Evolutionary conservation across 2,113 vertebrate species (phyloP).

Genomic region (Rafetus swinhoei): DNA sequence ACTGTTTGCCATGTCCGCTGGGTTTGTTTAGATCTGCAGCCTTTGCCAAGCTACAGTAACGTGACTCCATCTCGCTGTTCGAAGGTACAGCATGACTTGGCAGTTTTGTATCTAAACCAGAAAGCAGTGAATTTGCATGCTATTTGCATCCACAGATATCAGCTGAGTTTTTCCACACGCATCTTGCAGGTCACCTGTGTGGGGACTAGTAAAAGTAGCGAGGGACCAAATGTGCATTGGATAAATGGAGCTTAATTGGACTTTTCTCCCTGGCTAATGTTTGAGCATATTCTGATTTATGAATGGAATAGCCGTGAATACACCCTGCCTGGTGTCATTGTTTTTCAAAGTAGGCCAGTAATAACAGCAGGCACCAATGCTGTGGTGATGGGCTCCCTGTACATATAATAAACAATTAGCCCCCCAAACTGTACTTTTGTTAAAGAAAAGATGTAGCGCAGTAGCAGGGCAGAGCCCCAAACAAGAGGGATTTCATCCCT

Average conservation of each 20-base stretch:
- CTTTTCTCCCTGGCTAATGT: background rate
- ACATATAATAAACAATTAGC: accelerated
- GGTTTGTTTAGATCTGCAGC: background rate
- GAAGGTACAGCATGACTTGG: background rate
- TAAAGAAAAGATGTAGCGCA: background rate
- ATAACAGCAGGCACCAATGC: background rate
- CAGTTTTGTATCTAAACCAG: background rate
- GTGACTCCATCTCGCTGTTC: accelerated
- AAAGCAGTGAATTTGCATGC: background rate
- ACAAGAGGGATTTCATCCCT: background rate
- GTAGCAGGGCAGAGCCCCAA: background rate
- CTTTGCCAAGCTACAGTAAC: background rate
- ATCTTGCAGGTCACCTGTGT: background rate
- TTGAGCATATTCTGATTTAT: accelerated
- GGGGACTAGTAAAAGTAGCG: background rate
- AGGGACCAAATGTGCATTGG: background rate
- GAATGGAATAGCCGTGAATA: background rate
- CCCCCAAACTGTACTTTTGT: background rate
- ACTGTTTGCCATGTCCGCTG: background rate
- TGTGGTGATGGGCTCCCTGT: background rate
- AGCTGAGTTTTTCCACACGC: background rate
- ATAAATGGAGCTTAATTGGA: background rate
- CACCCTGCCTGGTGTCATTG: background rate
- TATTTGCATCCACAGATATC: background rate
- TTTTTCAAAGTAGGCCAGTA: background rate